These are phyloP conservation scores for Trissolcus basalis DNA, from an alignment of 1,140 invertebrate genomes.

Conservation along the genomic window DNA sequence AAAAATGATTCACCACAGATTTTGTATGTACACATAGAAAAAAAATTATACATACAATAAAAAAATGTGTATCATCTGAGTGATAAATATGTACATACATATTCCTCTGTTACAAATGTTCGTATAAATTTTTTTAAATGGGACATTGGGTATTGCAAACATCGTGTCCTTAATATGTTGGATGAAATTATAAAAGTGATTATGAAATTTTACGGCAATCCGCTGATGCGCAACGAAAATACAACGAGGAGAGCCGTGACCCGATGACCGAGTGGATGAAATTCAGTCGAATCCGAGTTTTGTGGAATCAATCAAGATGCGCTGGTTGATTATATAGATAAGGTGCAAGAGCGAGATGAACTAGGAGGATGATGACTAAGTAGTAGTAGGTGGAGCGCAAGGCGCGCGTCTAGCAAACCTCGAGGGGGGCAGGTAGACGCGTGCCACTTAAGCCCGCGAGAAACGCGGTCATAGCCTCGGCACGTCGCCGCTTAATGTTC, in stretches of 20 bases:
- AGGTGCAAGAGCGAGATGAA: slow-evolving; percentile 20
- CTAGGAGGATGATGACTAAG: slow-evolving; percentile 20
- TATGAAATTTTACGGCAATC: slow-evolving; percentile 28
- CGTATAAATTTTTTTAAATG: too few species aligned
- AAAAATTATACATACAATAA: too few species aligned
- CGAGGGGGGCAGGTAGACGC: slow-evolving; percentile 71
- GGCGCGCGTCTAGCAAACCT: slow-evolving; percentile 14
- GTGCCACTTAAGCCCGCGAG: slow-evolving; percentile 74
- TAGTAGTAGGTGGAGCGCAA: slow-evolving; percentile 20
- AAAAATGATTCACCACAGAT: too few species aligned
- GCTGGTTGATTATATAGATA: slow-evolving; percentile 18
- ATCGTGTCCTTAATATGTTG: slow-evolving; percentile 26
- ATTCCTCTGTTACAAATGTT: too few species aligned
- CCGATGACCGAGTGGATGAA: slow-evolving; percentile 37
- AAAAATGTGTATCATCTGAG: too few species aligned
- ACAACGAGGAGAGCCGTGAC: slow-evolving; percentile 23
- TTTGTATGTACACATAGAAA: too few species aligned
- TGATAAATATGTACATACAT: too few species aligned
- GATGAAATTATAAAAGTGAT: slow-evolving; percentile 31
- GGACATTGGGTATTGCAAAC: not conserved
- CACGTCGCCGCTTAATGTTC: slow-evolving; percentile 65
- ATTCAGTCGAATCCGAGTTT: slow-evolving; percentile 18
- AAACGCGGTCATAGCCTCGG: slow-evolving; percentile 77
- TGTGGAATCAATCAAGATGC: slow-evolving; percentile 28
- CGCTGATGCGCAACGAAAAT: slow-evolving; percentile 28